These are phyloP conservation scores for Euwallacea similis DNA, from an alignment of 1,140 invertebrate genomes.

Conservation along the genomic window DNA sequence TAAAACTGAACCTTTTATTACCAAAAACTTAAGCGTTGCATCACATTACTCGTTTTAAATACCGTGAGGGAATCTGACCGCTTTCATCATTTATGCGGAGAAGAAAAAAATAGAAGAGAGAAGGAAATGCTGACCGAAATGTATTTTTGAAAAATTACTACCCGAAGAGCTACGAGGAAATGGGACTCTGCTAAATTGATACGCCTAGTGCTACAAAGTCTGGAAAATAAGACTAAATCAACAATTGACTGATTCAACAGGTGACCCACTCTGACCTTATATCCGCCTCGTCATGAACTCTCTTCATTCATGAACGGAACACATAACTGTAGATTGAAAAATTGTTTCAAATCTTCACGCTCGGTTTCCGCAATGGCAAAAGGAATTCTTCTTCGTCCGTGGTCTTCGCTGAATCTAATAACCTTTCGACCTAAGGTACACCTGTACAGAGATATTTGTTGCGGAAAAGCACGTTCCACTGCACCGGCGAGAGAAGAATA, in stretches of 20 bases:
- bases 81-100: too few species aligned
- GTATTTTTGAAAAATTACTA: too few species aligned
- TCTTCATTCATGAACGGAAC: slow-evolving; percentile 8
- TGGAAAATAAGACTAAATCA: too few species aligned
- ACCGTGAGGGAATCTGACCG: too few species aligned
- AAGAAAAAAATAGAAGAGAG: too few species aligned
- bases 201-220: too few species aligned
- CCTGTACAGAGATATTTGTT: slow-evolving; percentile 34
- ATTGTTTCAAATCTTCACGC: slow-evolving; percentile 22
- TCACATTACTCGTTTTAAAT: too few species aligned
- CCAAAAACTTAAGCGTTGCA: too few species aligned
- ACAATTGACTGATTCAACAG: not conserved
- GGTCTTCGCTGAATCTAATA: slow-evolving; percentile 14
- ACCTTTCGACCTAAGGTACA: slow-evolving; percentile 31
- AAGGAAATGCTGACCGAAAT: too few species aligned
- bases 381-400: slow-evolving; percentile 20
- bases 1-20: too few species aligned
- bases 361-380: slow-evolving; percentile 18
- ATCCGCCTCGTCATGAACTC: slow-evolving; percentile 5
- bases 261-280: slow-evolving; percentile 3
- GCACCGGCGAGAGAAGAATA: slow-evolving; percentile 13
- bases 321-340: slow-evolving; percentile 19
- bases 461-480: slow-evolving; percentile 29
- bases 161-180: too few species aligned
- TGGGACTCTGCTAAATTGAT: too few species aligned